These are phyloP conservation scores for Orthonevra nobilis DNA, from an alignment of 2,888 invertebrate genomes.

Conservation along the genomic window DNA sequence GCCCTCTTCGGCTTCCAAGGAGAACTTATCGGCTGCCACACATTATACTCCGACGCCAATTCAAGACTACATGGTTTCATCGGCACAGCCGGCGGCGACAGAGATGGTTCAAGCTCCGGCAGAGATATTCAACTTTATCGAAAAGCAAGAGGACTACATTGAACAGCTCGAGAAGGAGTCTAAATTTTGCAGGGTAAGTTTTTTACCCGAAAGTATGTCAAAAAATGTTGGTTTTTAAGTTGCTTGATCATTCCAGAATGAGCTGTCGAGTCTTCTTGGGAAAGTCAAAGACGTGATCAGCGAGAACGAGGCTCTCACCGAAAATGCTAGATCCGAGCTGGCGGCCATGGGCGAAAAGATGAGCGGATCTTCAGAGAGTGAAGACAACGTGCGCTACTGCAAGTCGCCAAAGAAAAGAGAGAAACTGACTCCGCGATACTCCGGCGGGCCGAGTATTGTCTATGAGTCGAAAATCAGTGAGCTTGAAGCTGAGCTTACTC, in stretches of 20 bases:
- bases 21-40: slow-evolving; percentile 74
- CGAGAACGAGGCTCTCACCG: slow-evolving; percentile 90
- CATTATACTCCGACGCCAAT: slow-evolving; percentile 74
- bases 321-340: slow-evolving; percentile 87
- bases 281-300: slow-evolving; percentile 93
- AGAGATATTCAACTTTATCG: slow-evolving; percentile 89
- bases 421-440: slow-evolving; percentile 77
- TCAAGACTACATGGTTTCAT: slow-evolving; percentile 62
- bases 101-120: slow-evolving; percentile 81
- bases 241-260: slow-evolving; percentile 83
- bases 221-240: too few species aligned
- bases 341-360: slow-evolving; percentile 81
- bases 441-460: slow-evolving; percentile 89
- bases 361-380: slow-evolving; percentile 82
- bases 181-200: slow-evolving; percentile 86
- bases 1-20: slow-evolving; percentile 75
- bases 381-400: slow-evolving; percentile 74
- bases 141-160: slow-evolving; percentile 93
- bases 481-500: slow-evolving; percentile 90
- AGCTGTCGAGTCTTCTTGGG: slow-evolving; percentile 87
- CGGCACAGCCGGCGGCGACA: slow-evolving; percentile 77
- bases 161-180: slow-evolving; percentile 92
- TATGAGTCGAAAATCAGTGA: slow-evolving; percentile 92
- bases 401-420: slow-evolving; percentile 72
- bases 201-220: too few species aligned